Conservation (phyloP, 2,113 vertebrate genomes). For the Nerophis ophidion region DNA sequence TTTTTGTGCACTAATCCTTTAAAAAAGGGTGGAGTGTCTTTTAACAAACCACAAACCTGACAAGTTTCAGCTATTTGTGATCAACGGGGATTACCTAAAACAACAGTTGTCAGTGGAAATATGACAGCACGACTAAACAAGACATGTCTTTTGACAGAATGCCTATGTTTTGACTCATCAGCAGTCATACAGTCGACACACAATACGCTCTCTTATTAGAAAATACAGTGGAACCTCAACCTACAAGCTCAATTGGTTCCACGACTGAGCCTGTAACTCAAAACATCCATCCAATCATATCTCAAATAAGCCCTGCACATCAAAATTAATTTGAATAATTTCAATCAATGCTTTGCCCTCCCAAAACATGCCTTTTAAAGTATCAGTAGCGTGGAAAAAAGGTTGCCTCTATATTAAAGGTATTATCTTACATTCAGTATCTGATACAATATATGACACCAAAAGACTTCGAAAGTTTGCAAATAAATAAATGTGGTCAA, state of each 20-base stretch:
- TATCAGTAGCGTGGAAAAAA: too few species aligned
- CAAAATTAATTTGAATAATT: too few species aligned
- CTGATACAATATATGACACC: too few species aligned
- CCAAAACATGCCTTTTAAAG: too few species aligned
- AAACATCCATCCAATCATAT: too few species aligned
- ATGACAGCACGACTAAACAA: conserved; percentile 45
- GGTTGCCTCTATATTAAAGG: too few species aligned
- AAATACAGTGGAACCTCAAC: background rate
- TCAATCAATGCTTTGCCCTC: too few species aligned
- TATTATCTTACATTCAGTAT: too few species aligned
- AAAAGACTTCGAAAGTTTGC: too few species aligned
- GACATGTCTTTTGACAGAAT: conserved; percentile 36
- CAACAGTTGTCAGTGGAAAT: conserved; percentile 64
- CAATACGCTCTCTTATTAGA: background rate
- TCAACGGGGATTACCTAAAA: conserved; percentile 64
- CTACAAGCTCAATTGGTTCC: background rate
- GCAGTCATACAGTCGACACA: conserved; percentile 12
- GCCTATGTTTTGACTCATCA: conserved; percentile 29
- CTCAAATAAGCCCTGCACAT: too few species aligned
- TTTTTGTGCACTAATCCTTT: conserved; percentile 46
- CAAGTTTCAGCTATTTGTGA: conserved; percentile 55
- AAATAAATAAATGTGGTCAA: too few species aligned
- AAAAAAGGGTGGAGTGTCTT: conserved; percentile 41
- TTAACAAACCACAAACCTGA: conserved; percentile 50
- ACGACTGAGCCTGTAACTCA: too few species aligned